Evolutionary conservation across 2,888 invertebrate species (phyloP).

Genomic region (Volucella inanis): DNA sequence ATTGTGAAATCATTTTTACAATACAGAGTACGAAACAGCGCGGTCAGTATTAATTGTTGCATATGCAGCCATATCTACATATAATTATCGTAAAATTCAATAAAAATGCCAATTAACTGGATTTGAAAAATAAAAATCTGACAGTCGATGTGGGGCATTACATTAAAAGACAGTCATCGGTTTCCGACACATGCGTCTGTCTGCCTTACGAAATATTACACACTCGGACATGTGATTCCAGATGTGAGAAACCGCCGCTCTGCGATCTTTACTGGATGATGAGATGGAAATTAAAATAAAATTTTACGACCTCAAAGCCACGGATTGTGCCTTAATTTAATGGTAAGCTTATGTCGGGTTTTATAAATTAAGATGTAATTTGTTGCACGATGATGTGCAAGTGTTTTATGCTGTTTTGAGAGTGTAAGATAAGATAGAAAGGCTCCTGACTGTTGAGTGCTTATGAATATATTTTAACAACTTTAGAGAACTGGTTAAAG

Average conservation of each 20-base stretch:
- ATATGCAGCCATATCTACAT: constrained; percentile 18
- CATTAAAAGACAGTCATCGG: not conserved
- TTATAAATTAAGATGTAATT: constrained; percentile 19
- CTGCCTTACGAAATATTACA: not conserved
- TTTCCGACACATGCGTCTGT: constrained; percentile 12
- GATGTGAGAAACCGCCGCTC: constrained; percentile 19
- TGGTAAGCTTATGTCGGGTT: constrained; percentile 7
- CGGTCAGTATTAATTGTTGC: constrained; percentile 29
- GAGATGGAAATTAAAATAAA: constrained; percentile 23
- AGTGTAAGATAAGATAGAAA: no score
- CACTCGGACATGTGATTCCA: constrained; percentile 5
- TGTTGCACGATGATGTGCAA: not conserved
- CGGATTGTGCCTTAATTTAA: constrained; percentile 22
- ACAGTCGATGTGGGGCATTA: not conserved
- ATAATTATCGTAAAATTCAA: constrained; percentile 47
- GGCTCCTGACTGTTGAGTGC: no score
- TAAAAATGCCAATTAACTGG: constrained; percentile 42
- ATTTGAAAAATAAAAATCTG: constrained; percentile 15
- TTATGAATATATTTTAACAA: no score
- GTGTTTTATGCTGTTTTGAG: no score
- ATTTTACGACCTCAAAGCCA: constrained; percentile 2
- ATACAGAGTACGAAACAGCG: constrained; percentile 4
- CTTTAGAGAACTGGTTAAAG: no score
- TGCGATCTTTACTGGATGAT: constrained; percentile 18
- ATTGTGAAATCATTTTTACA: constrained; percentile 16